Base-by-base conservation (phyloP, 2,888 invertebrate genomes). In the Rhabditoides inermis region DNA sequence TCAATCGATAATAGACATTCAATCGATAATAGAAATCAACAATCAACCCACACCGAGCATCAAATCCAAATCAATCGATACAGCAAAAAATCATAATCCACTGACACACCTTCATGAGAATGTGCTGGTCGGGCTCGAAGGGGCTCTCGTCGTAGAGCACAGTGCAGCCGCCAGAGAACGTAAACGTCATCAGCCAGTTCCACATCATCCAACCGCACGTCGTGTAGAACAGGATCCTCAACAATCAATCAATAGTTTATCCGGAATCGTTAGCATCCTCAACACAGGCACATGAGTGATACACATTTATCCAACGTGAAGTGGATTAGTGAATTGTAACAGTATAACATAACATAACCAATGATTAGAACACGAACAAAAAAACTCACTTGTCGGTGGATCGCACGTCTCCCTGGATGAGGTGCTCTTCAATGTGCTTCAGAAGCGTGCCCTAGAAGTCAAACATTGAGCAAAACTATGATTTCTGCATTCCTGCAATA, bases 141-240 rank as follows among this genome's bases (percentile, higher is more conserved):
- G 83, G 82, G 23, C 82, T 81, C 23, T 83, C 83, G 65, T 83
- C 82, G 66, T 82, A 83, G 4, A 82, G 72, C 10, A 82, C 81
- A 22, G 83, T 76, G 20, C 65, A 60, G 26, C 65, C 62, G 37
- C 60, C 62, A 32, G 50, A 59, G 28, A 53, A 54, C 81, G 20
- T 81, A 72, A 25, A 82, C 79, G 45, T 82, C 72, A 48, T 61
- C 53, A 60, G 50, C 64, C 82, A 83, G 68, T 83, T 82, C 81
- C 82, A 83, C 82, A 82, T 83, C 82, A 83, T 83, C 83, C 83
- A 83, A 20, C 82, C 83, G 28, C 80, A 81, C 4, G 82, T 82
- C 18, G 82, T 82, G 71, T 81, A 83, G 72, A 82, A 83, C 49
- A 83, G 73, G 62, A 83, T 77, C 25, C 79, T 74, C n/a, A n/a